Conservation (phyloP, 2,113 vertebrate genomes). For the Clarias magur region DNA sequence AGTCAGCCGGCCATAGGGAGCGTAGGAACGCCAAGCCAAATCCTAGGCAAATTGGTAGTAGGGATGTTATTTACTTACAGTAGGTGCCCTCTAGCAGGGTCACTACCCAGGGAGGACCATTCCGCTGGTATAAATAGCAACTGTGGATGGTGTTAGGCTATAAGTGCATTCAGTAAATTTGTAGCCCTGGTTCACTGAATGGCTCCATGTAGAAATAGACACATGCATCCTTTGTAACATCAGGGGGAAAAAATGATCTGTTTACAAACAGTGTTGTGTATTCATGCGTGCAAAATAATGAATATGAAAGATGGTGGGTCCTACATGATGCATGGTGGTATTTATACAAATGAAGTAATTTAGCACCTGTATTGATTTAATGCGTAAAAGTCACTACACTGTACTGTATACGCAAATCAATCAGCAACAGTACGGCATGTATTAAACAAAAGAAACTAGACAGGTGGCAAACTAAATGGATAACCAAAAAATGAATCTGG, state of each 20-base stretch:
- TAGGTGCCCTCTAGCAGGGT: neutral
- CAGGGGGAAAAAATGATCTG: neutral
- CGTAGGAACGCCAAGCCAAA: neutral
- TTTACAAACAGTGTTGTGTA: neutral
- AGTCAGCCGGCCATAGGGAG: neutral
- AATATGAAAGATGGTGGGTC: neutral
- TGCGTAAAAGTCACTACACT: neutral
- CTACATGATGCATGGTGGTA: too few species aligned
- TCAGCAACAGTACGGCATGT: neutral
- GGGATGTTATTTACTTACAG: neutral
- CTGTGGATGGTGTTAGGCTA: neutral
- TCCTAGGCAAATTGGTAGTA: neutral
- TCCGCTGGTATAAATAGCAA: neutral
- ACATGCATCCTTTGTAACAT: neutral
- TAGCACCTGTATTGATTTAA: constrained; percentile 8
- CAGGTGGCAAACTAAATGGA: neutral
- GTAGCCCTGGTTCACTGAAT: neutral
- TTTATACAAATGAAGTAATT: neutral
- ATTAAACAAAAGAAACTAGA: constrained; percentile 5
- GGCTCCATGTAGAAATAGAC: neutral
- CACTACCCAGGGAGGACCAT: neutral
- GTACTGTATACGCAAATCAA: neutral
- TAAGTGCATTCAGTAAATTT: neutral
- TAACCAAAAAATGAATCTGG: neutral
- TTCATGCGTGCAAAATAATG: neutral